phyloP scores from a whole-genome alignment of 2,113 vertebrate genomes.

The Rhynchomys soricoides region DNA sequence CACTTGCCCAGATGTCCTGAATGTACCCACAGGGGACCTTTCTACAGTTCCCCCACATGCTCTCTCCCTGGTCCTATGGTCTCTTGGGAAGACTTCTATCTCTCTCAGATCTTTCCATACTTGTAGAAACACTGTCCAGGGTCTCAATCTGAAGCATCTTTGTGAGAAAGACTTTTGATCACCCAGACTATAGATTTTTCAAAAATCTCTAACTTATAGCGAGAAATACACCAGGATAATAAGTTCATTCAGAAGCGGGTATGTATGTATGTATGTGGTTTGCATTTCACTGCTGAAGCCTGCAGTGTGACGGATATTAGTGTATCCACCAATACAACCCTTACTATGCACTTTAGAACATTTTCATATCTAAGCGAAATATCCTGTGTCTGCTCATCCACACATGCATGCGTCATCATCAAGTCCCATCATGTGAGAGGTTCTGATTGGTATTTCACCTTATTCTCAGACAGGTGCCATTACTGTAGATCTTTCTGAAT shows the following conservation, averaged over 20 bases:
- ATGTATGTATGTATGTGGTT: background rate
- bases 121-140: background rate
- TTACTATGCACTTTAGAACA: background rate
- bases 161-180: background rate
- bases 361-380: background rate
- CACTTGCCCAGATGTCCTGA: no score
- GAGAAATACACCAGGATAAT: conserved; percentile 17
- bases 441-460: background rate
- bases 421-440: background rate
- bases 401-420: background rate
- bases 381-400: background rate
- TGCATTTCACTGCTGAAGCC: background rate
- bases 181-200: background rate
- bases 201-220: background rate
- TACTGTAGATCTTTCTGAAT: background rate
- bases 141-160: background rate
- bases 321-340: background rate
- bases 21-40: background rate
- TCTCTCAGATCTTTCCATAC: background rate
- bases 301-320: background rate
- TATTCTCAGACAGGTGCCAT: background rate
- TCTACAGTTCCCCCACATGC: background rate
- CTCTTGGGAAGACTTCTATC: background rate
- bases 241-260: no score
- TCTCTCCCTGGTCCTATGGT: background rate